Evolutionary conservation across 2,888 invertebrate species (phyloP), one percentile per base, ranked within the genome.

Genomic region (Drosophila mercatorum): DNA sequence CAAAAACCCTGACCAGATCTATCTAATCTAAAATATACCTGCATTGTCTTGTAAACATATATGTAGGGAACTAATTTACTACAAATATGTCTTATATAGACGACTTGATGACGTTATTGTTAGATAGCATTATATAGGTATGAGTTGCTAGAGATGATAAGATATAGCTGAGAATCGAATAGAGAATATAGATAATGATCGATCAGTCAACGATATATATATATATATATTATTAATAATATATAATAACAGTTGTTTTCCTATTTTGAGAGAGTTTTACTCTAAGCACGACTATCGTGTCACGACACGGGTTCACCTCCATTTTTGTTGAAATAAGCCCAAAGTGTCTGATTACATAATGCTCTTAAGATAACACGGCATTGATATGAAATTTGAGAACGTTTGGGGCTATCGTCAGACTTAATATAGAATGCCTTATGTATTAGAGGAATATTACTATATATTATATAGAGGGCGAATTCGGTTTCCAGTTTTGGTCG

Each of bases 341-440:
- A n/a, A 10, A 10, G 31, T 49, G 34, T 8, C 34, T 17, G 31
- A 31, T 40, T 52, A 28, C 46, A 38, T 52, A 58, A 58, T 17
- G n/a, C 12, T 28, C 46, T 38, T 38, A 12, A 46, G 28, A 46
- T 31, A 38, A 46, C n/a, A 26, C 22, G 26, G 2, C 14, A 7
- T 38, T 59, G 10, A 41, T 66, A 61, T 72, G 34, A 40, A 72
- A 55, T 66, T 52, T 31, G 46, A 57, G 34, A 51, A 51, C 17
- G 34, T 7, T 34, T 34, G 17, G 7, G 12, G 34, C 5, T 53
- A 53, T 53, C 53, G 26, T 17, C 0, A 36, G 12, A 34, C 36
- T 36, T 6, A 51, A 31, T 31, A 44, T 1, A 17, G 12, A 43
- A 43, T 22, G 14, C 7, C 12, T 22, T 22, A 34, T 22, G 17